phyloP scores from a whole-genome alignment of 1,140 invertebrate species.

The Platyscapa corneri region DNA sequence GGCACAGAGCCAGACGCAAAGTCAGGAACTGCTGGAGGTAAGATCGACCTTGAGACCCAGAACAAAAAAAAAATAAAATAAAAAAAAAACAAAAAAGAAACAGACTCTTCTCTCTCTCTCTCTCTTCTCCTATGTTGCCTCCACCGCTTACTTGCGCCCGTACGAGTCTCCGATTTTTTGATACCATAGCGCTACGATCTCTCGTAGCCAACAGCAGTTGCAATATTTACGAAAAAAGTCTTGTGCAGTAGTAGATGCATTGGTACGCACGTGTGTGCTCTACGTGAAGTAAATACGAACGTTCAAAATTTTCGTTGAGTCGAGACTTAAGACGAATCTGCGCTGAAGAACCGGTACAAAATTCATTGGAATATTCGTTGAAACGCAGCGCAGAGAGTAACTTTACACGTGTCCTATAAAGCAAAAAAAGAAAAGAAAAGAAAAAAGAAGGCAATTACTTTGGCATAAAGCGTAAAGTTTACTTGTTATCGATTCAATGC shows the following conservation, averaged over 20 bases:
- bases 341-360: background rate
- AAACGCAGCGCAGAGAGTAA: too few species aligned
- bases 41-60: slow-evolving; percentile 56
- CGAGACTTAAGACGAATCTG: background rate
- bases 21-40: slow-evolving; percentile 74
- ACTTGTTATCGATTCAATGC: background rate
- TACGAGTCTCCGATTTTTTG: slow-evolving; percentile 12
- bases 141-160: slow-evolving; percentile 25
- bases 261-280: background rate
- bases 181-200: background rate
- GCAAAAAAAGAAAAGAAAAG: too few species aligned
- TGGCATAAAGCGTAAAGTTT: background rate
- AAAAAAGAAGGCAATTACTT: background rate
- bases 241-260: background rate
- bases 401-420: background rate
- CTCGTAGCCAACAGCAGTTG: background rate
- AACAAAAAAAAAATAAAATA: too few species aligned
- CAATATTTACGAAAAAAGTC: background rate
- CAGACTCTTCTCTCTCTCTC: slow-evolving; percentile 22
- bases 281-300: background rate
- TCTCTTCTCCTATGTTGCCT: slow-evolving; percentile 32
- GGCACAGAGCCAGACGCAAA: slow-evolving; percentile 69
- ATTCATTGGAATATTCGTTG: too few species aligned
- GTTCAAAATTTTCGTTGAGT: background rate
- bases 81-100: slow-evolving; percentile 37